Conservation (phyloP, 2,797 vertebrate species). For the Gallinago stenura region DNA sequence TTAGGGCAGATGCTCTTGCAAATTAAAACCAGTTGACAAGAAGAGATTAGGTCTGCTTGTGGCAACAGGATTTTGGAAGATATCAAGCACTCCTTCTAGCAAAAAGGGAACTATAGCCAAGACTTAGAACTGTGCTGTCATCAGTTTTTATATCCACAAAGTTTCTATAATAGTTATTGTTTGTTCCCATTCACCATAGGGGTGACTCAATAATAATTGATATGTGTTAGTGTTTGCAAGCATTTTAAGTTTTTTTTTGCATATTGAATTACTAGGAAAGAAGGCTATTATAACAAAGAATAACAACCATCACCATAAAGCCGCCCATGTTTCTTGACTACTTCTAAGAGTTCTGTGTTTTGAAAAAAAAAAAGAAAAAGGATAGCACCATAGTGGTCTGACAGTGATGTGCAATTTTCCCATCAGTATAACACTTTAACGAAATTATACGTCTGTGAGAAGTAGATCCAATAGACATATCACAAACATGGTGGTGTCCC, state of each 20-base stretch:
- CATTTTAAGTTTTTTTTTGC: background rate
- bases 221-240: background rate
- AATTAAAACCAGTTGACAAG: background rate
- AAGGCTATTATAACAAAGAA: background rate
- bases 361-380: background rate
- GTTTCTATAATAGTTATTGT: background rate
- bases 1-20: background rate
- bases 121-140: background rate
- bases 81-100: background rate
- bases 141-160: background rate
- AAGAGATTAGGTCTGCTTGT: constrained; percentile 22
- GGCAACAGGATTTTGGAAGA: background rate
- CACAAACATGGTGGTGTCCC: background rate
- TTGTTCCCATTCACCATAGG: background rate
- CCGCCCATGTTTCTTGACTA: background rate
- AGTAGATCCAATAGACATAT: background rate
- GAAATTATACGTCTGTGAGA: background rate
- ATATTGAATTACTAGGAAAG: background rate
- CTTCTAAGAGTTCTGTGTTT: background rate
- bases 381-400: background rate
- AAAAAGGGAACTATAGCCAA: background rate
- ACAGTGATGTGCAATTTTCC: background rate
- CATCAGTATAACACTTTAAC: background rate
- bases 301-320: background rate
- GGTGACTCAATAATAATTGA: background rate